Evolutionary conservation across 2,888 invertebrate genomes (phyloP).

Genomic region (Drosophila ezoana): DNA sequence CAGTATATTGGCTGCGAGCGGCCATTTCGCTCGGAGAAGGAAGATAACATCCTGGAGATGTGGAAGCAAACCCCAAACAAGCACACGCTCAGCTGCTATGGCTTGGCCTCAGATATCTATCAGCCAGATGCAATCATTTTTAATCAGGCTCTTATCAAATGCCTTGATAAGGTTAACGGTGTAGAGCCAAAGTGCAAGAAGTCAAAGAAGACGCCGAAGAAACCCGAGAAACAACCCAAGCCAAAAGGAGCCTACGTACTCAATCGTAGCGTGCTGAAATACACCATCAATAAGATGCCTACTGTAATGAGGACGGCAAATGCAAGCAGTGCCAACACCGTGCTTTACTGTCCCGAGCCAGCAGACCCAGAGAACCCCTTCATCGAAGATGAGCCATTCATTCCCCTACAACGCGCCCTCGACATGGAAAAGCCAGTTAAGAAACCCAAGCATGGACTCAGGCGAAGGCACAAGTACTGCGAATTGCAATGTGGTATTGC

Average conservation of each 20-base stretch:
- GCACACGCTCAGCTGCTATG: constrained; percentile 50
- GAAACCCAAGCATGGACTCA: constrained; percentile 32
- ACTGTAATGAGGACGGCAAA: constrained; percentile 30
- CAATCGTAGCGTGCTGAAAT: constrained; percentile 38
- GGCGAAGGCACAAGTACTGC: constrained; percentile 42
- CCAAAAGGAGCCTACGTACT: constrained; percentile 53
- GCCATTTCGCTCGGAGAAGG: neutral
- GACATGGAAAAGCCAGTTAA: constrained; percentile 29
- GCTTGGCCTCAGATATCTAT: constrained; percentile 16
- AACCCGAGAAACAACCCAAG: neutral
- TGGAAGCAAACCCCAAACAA: constrained; percentile 59
- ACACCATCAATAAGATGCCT: constrained; percentile 52
- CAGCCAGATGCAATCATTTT: constrained; percentile 29
- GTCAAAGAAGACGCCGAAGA: neutral
- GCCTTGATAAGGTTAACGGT: constrained; percentile 42
- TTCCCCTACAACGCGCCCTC: constrained; percentile 11
- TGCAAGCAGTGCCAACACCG: constrained; percentile 34
- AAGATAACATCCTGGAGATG: constrained; percentile 37
- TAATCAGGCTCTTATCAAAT: constrained; percentile 36
- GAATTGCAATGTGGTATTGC: constrained; percentile 26
- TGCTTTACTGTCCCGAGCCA: constrained; percentile 31
- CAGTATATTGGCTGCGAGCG: constrained; percentile 41
- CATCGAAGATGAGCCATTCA: neutral
- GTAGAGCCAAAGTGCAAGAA: neutral
- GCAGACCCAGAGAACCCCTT: constrained; percentile 33